Percentiles rank a stretch among this genome's conserved stretches.
Evolutionary conservation across 2,797 vertebrate species (phyloP).

Genomic region (Pseudochaenichthys georgianus): DNA sequence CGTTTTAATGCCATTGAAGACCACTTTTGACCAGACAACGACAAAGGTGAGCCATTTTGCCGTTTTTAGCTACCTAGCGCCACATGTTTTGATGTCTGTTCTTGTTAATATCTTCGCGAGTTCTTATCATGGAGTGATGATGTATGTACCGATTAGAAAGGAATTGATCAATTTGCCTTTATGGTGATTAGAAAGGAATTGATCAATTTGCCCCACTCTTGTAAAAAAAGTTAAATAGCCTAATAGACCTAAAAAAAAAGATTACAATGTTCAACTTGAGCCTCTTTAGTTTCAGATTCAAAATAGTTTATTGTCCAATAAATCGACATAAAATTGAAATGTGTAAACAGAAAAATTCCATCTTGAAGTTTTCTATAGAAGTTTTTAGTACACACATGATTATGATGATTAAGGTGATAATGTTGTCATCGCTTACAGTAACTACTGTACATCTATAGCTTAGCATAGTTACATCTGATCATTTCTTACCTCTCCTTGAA

Average conservation of each 20-base stretch:
- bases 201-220: background rate
- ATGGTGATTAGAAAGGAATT: background rate
- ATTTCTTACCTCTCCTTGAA: constrained; percentile 91
- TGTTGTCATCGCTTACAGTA: constrained; percentile 3
- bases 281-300: background rate
- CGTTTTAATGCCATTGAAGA: too few relatives aligned
- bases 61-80: too few relatives aligned
- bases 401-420: background rate
- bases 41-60: too few relatives aligned
- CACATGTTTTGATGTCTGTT: too few relatives aligned
- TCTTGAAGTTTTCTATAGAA: too few relatives aligned
- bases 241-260: background rate
- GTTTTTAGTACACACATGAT: background rate
- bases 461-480: background rate
- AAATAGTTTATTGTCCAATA: too few relatives aligned
- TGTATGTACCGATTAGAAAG: background rate
- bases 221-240: background rate
- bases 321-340: too few relatives aligned
- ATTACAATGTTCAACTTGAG: background rate
- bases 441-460: background rate
- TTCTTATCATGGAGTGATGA: too few relatives aligned
- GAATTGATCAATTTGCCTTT: background rate
- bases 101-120: too few relatives aligned
- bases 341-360: too few relatives aligned
- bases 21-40: too few relatives aligned